Conservation (phyloP, 2,888 invertebrate genomes). For the Notocelia uddmanniana region DNA sequence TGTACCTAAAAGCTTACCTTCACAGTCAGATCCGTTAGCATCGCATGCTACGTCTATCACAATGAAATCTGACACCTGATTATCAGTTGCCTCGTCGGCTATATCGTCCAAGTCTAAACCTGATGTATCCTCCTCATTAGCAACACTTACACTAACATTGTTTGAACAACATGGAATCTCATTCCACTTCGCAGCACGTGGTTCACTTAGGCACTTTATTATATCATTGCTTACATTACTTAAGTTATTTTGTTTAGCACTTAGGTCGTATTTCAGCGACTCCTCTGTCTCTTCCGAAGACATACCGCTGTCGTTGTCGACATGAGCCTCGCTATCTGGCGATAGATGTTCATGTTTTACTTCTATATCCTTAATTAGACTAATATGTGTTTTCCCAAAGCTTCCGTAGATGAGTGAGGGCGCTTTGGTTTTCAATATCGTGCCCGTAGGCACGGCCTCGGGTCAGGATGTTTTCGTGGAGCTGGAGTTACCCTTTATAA, state of each 20-base stretch:
- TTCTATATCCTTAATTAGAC: slow-evolving; percentile 55
- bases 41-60: slow-evolving; percentile 50
- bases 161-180: slow-evolving; percentile 82
- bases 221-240: slow-evolving; percentile 60
- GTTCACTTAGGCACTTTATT: slow-evolving; percentile 81
- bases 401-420: slow-evolving; percentile 71
- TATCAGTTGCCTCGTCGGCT: slow-evolving; percentile 47
- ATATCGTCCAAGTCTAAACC: slow-evolving; percentile 52
- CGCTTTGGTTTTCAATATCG: slow-evolving; percentile 60
- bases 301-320: slow-evolving; percentile 77
- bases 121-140: slow-evolving; percentile 58
- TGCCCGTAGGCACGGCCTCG: slow-evolving; percentile 80
- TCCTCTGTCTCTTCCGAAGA: slow-evolving; percentile 81
- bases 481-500: slow-evolving; percentile 72
- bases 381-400: slow-evolving; percentile 71
- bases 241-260: slow-evolving; percentile 59
- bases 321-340: slow-evolving; percentile 47
- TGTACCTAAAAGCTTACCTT: slow-evolving; percentile 62
- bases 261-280: slow-evolving; percentile 67
- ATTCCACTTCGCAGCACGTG: slow-evolving; percentile 75
- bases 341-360: slow-evolving; percentile 49
- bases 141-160: slow-evolving; percentile 69
- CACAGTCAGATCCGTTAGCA: slow-evolving; percentile 53
- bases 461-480: slow-evolving; percentile 76
- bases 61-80: slow-evolving; percentile 49